Evolutionary conservation across 1,140 invertebrate genomes (phyloP).

Genomic region (Idris sp.): DNA sequence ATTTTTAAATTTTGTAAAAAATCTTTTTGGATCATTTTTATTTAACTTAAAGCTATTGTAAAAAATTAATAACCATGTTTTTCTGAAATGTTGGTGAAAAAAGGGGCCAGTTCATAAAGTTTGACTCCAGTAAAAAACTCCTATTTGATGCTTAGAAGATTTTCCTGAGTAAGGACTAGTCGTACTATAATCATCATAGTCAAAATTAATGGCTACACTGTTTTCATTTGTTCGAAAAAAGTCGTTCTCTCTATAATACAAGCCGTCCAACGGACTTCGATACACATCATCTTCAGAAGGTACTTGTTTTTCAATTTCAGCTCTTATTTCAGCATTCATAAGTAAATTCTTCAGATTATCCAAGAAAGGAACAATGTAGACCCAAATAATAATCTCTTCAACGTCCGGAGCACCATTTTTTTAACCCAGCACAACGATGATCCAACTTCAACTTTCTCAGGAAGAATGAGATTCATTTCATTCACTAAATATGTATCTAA

Average conservation of each 20-base stretch:
- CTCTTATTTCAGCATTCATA: conserved; percentile 24
- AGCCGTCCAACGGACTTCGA: too few relatives aligned
- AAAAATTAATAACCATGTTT: too few relatives aligned
- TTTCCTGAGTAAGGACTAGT: conserved; percentile 13
- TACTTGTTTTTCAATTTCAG: too few relatives aligned
- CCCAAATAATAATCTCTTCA: conserved; percentile 3
- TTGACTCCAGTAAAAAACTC: conserved; percentile 30
- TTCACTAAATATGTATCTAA: conserved; percentile 16
- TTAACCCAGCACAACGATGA: neutral
- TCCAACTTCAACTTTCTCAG: conserved; percentile 7
- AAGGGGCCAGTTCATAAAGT: too few relatives aligned
- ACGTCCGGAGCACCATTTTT: conserved; percentile 10
- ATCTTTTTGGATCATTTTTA: too few relatives aligned
- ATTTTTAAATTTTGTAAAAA: too few relatives aligned
- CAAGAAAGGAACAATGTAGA: conserved; percentile 32
- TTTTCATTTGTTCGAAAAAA: conserved; percentile 35
- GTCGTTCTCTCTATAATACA: conserved; percentile 33
- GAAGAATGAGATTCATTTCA: conserved; percentile 8
- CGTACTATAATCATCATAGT: conserved; percentile 38
- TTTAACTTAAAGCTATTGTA: too few relatives aligned
- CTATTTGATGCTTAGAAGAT: conserved; percentile 27
- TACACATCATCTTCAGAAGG: too few relatives aligned
- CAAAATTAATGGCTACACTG: conserved; percentile 48
- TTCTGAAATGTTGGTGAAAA: too few relatives aligned
- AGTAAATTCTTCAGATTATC: conserved; percentile 31